Evolutionary conservation across 1,140 invertebrate genomes (phyloP).

Genomic region (Goniozus legneri): DNA sequence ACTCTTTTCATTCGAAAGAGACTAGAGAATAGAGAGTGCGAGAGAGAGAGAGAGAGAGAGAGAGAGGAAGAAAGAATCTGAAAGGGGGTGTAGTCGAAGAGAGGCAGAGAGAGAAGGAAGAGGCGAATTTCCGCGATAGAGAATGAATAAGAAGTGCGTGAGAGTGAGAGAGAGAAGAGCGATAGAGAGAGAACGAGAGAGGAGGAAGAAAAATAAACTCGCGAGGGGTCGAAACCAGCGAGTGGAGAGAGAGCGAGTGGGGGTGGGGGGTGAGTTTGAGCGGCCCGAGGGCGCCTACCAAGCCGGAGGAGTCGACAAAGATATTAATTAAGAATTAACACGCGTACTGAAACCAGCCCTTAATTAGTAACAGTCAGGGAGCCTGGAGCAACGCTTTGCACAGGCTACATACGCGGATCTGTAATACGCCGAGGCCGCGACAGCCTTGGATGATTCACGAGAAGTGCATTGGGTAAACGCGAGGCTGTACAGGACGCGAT

Average conservation of each 20-base stretch:
- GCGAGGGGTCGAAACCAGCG: too few relatives aligned
- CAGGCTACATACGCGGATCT: conserved; percentile 12
- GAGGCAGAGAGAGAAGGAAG: conserved; percentile 3
- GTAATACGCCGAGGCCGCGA: neutral
- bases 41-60: neutral
- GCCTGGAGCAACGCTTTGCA: conserved; percentile 32
- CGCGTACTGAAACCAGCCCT: conserved; percentile 33
- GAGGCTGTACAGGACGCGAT: too few relatives aligned
- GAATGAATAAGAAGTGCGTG: neutral
- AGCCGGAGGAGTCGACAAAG: conserved; percentile 32
- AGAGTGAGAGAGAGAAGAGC: neutral
- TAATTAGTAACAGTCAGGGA: conserved; percentile 45
- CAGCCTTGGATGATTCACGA: too few relatives aligned
- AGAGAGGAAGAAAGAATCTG: neutral
- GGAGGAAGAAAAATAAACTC: too few relatives aligned
- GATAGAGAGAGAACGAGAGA: neutral
- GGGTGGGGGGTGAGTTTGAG: conserved; percentile 11
- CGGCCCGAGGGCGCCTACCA: conserved; percentile 12
- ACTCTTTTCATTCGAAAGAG: conserved; percentile 27
- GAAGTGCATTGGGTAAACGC: too few relatives aligned
- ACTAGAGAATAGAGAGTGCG: conserved; percentile 11
- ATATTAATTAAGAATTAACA: conserved; percentile 51
- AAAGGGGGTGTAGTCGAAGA: neutral
- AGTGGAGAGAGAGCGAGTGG: conserved; percentile 11
- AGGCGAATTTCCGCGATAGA: neutral